A percentile compares a stretch with the other conserved stretches of the same genome.
Conservation (phyloP, 1,140 invertebrate genomes). For the Zaprionus ghesquierei region DNA sequence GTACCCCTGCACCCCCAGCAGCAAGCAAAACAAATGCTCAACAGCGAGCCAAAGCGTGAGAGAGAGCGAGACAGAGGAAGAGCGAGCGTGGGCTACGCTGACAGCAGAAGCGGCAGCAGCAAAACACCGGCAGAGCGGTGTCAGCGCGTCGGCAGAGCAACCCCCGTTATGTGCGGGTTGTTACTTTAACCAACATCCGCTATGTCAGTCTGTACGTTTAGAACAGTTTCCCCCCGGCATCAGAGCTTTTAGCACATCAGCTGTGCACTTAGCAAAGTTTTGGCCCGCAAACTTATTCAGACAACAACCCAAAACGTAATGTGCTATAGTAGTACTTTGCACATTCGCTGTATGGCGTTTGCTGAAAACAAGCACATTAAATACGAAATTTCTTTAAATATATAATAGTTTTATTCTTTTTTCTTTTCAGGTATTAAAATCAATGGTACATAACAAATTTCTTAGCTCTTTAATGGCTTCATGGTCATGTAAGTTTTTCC, state of each 20-base stretch:
- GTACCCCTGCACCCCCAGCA: constrained; percentile 38
- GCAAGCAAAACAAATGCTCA: constrained; percentile 50
- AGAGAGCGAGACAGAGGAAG: not conserved
- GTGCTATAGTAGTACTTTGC: not conserved
- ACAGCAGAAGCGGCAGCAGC: not conserved
- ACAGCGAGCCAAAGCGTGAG: not conserved
- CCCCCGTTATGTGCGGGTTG: constrained; percentile 29
- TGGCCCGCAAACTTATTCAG: not conserved
- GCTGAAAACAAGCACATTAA: not conserved
- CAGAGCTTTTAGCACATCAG: constrained; percentile 23
- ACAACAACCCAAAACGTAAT: not conserved
- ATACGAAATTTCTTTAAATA: too few relatives aligned
- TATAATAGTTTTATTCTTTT: not conserved
- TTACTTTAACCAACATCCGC: constrained; percentile 12
- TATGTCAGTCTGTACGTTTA: constrained; percentile 1
- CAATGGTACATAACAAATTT: not conserved
- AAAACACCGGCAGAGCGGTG: not conserved
- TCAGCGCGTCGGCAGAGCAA: constrained; percentile 33
- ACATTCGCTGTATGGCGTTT: not conserved
- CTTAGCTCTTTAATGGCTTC: constrained; percentile 51
- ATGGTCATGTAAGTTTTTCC: constrained; percentile 44
- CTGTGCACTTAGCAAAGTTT: constrained; percentile 3
- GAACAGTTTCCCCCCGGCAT: constrained; percentile 19
- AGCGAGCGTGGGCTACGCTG: too few relatives aligned
- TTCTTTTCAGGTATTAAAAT: constrained; percentile 48